Percentiles rank a stretch among this genome's conserved stretches.
phyloP scores from a whole-genome alignment of 2,113 vertebrate genomes.

The Alethe castanea region DNA sequence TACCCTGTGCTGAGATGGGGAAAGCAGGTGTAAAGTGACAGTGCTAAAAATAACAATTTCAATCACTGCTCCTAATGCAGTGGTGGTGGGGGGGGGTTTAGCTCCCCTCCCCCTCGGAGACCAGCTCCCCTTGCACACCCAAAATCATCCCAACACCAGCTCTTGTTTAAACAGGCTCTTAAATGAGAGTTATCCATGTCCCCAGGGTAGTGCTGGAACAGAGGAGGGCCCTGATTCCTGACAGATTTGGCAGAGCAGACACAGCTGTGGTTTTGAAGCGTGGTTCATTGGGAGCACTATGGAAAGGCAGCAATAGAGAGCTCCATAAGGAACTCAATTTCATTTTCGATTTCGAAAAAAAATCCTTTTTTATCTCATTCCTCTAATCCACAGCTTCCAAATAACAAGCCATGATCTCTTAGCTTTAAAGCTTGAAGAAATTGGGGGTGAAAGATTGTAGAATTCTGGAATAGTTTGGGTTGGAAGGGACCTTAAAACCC shows the following conservation, averaged over 20 bases:
- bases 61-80: rapidly evolving
- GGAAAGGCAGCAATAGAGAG: not conserved
- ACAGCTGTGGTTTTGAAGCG: rapidly evolving
- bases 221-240: not conserved
- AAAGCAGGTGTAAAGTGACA: slow-evolving; percentile 27
- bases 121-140: not conserved
- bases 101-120: not conserved
- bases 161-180: not conserved
- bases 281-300: rapidly evolving
- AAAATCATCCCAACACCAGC: not conserved
- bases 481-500: not conserved
- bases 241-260: rapidly evolving
- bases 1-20: not conserved
- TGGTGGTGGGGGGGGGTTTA: not conserved
- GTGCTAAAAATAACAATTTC: not conserved
- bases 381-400: not conserved
- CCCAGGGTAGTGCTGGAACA: rapidly evolving
- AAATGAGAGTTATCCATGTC: rapidly evolving
- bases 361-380: not conserved
- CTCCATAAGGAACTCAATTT: not conserved
- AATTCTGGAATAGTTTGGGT: not conserved
- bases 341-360: not conserved
- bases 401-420: not conserved
- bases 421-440: not conserved
- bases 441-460: not conserved